A percentile compares a stretch with the other conserved stretches of the same genome.
Conservation (phyloP, 2,113 vertebrate species). For the Hippoglossus stenolepis region DNA sequence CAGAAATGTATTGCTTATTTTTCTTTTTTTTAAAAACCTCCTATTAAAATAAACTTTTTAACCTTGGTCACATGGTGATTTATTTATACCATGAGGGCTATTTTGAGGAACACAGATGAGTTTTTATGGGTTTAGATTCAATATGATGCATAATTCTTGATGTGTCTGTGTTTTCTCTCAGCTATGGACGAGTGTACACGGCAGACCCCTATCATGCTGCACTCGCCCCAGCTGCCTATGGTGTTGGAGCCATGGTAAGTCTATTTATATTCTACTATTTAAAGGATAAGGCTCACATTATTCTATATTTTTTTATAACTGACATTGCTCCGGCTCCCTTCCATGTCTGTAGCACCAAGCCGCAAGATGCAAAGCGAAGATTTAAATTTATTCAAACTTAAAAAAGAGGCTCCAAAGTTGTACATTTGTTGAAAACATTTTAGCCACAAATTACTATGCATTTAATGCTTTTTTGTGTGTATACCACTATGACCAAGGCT, state of each 20-base stretch:
- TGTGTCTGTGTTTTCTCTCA: constrained; percentile 53
- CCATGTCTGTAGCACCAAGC: too few relatives aligned
- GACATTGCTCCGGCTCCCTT: too few relatives aligned
- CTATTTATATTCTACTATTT: background rate
- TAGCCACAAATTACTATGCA: background rate
- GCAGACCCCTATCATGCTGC: constrained; percentile 98
- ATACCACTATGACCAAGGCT: background rate
- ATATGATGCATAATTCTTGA: background rate
- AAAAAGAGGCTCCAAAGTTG: too few relatives aligned
- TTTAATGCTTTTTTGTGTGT: background rate
- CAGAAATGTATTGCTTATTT: background rate
- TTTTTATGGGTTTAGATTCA: background rate
- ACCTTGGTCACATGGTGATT: background rate
- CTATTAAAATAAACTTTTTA: background rate
- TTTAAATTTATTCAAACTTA: too few relatives aligned
- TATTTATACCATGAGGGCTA: background rate
- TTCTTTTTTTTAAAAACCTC: background rate
- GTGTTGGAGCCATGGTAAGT: constrained; percentile 98
- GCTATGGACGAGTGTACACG: constrained; percentile 98
- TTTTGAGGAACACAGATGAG: background rate
- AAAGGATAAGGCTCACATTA: background rate
- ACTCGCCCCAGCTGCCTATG: constrained; percentile 95
- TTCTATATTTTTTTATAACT: background rate
- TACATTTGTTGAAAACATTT: too few relatives aligned
- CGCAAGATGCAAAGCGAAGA: too few relatives aligned